Evolutionary conservation across 2,888 invertebrate genomes (phyloP).

Genomic region (Exephanes ischioxanthus): DNA sequence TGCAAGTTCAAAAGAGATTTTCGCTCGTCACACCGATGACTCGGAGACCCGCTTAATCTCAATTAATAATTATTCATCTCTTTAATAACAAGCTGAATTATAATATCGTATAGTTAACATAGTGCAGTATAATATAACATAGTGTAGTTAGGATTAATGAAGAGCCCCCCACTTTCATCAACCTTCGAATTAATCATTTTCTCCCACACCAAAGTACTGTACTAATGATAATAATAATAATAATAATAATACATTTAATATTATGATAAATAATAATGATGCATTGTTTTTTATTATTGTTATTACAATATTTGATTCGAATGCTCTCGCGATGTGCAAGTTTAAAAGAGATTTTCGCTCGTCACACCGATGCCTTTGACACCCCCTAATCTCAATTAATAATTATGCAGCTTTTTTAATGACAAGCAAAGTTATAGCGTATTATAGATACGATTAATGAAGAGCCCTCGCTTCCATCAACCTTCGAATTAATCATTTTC

Average conservation of each 20-base stretch:
- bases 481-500: conserved; percentile 2
- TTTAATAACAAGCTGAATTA: neutral
- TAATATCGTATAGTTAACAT: neutral
- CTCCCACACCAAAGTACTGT: neutral
- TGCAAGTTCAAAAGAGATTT: conserved; percentile 57
- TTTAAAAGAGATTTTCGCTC: conserved; percentile 47
- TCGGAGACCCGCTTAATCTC: conserved; percentile 10
- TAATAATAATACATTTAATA: neutral
- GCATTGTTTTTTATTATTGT: neutral
- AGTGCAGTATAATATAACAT: neutral
- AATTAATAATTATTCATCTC: conserved; percentile 42
- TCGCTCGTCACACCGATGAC: conserved; percentile 14
- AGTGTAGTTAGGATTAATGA: neutral
- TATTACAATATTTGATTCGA: neutral
- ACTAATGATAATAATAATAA: neutral
- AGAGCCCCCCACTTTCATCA: neutral
- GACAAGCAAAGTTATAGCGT: neutral
- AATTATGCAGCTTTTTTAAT: conserved; percentile 33
- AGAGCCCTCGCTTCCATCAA: neutral
- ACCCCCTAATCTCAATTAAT: conserved; percentile 28
- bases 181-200: conserved; percentile 1
- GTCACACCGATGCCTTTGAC: neutral
- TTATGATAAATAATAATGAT: neutral
- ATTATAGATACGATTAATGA: neutral
- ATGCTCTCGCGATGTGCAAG: conserved; percentile 9